These are phyloP conservation scores for Etheostoma spectabile DNA, from an alignment of 2,113 vertebrate species.

Conservation along the genomic window DNA sequence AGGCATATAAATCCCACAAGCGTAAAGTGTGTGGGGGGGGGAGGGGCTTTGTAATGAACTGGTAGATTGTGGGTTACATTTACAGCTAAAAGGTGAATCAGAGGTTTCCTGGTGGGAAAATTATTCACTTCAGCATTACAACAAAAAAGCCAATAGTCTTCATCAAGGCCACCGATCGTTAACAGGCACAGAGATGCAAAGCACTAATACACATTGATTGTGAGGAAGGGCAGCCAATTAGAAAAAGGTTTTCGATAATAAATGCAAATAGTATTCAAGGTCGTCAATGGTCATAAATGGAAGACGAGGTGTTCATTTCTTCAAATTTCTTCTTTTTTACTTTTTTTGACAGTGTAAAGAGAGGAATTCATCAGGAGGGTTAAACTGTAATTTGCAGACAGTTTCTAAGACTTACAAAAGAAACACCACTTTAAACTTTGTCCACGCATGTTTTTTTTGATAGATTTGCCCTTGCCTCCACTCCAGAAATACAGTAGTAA, in stretches of 20 bases:
- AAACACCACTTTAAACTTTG: slow-evolving; percentile 31
- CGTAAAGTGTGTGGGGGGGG: slow-evolving; percentile 8
- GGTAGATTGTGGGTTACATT: slow-evolving; percentile 56
- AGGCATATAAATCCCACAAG: slow-evolving; percentile 68
- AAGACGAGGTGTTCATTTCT: background rate
- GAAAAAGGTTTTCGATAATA: slow-evolving; percentile 64
- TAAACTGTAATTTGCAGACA: slow-evolving; percentile 30
- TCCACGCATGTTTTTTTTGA: slow-evolving; percentile 10
- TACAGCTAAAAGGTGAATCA: slow-evolving; percentile 68
- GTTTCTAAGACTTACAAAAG: slow-evolving; percentile 35
- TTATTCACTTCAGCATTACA: slow-evolving; percentile 52
- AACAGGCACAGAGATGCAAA: slow-evolving; percentile 59
- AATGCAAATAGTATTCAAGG: slow-evolving; percentile 73
- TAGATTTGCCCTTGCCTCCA: slow-evolving; percentile 51
- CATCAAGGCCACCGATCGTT: slow-evolving; percentile 64
- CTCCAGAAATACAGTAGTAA: slow-evolving; percentile 33
- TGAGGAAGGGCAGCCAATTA: slow-evolving; percentile 51
- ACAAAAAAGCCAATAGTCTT: slow-evolving; percentile 49
- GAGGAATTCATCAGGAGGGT: background rate
- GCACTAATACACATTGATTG: slow-evolving; percentile 67
- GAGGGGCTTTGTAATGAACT: slow-evolving; percentile 67
- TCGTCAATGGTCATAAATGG: slow-evolving; percentile 32
- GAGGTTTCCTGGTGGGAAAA: slow-evolving; percentile 64
- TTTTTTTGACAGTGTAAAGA: slow-evolving; percentile 4
- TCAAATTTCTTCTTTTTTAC: background rate